Percentiles rank a stretch among this genome's conserved stretches.
Conservation (phyloP, 2,888 invertebrate species). For the Arrhopalites spinosus region DNA sequence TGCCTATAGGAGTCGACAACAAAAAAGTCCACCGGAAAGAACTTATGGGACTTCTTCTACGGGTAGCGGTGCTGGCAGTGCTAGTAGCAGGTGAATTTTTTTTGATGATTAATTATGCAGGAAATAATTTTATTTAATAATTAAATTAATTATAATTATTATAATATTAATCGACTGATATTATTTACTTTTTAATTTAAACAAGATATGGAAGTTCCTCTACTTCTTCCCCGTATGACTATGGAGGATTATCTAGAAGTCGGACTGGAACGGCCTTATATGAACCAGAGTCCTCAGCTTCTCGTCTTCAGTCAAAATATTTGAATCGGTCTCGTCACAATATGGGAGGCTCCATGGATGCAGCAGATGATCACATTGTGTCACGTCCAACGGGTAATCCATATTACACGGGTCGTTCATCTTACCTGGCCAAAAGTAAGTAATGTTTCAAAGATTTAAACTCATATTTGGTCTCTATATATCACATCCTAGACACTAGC, state of each 20-base stretch:
- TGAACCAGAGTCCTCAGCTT: constrained; percentile 53
- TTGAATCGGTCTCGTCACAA: constrained; percentile 57
- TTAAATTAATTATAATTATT: not conserved
- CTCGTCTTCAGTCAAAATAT: constrained; percentile 55
- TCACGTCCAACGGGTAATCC: constrained; percentile 42
- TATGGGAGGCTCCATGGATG: constrained; percentile 52
- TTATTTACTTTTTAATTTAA: not conserved
- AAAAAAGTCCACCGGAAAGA: constrained; percentile 35
- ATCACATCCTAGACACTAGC: too few relatives aligned
- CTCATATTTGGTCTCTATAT: too few relatives aligned
- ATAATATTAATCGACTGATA: not conserved
- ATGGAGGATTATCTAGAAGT: constrained; percentile 52
- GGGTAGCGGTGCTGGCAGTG: constrained; percentile 11
- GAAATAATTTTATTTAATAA: not conserved
- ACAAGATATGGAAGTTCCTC: constrained; percentile 37
- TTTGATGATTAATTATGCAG: too few relatives aligned
- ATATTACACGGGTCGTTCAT: constrained; percentile 47
- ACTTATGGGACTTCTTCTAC: constrained; percentile 17
- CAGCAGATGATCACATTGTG: constrained; percentile 50
- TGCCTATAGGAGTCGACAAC: constrained; percentile 25
- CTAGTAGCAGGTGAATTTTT: constrained; percentile 25
- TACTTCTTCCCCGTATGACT: constrained; percentile 47
- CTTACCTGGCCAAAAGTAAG: constrained; percentile 55
- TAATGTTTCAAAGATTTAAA: constrained; percentile 12
- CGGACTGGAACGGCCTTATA: constrained; percentile 53